phyloP scores from a whole-genome alignment of 1,140 invertebrate species.

The Calycopis cecrops region DNA sequence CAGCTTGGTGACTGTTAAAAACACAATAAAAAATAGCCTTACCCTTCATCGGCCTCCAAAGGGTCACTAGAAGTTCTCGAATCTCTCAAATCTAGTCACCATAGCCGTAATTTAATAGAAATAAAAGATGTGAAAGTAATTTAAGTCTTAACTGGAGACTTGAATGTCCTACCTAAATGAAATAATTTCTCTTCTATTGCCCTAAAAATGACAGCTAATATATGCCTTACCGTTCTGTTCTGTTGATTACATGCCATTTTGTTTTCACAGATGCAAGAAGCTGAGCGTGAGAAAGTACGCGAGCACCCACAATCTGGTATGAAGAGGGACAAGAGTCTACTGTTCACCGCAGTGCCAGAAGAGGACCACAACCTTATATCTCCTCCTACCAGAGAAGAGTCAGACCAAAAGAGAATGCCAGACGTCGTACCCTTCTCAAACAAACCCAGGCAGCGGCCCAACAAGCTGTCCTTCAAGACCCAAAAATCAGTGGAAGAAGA shows the following conservation, averaged over 20 bases:
- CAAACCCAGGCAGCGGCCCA: conserved; percentile 71
- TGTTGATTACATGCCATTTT: background rate
- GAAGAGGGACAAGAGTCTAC: conserved; percentile 85
- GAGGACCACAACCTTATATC: conserved; percentile 76
- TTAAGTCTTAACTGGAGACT: too few relatives aligned
- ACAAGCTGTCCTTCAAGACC: conserved; percentile 76
- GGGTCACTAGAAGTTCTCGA: too few relatives aligned
- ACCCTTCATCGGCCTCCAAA: too few relatives aligned
- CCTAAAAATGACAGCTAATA: too few relatives aligned
- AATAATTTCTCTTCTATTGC: too few relatives aligned
- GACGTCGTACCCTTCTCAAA: conserved; percentile 71
- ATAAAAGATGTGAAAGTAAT: too few relatives aligned
- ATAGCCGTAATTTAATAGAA: too few relatives aligned
- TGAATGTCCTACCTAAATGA: too few relatives aligned
- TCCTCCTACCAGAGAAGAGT: conserved; percentile 45
- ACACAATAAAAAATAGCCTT: too few relatives aligned
- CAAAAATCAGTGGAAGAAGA: conserved; percentile 75
- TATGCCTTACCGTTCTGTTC: too few relatives aligned
- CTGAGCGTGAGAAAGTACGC: conserved; percentile 50
- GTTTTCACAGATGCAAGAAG: conserved; percentile 56
- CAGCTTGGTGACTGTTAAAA: too few relatives aligned
- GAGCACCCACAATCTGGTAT: conserved; percentile 69
- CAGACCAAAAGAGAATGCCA: conserved; percentile 54
- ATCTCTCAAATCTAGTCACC: too few relatives aligned
- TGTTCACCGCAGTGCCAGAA: conserved; percentile 86